Evolutionary conservation across 1,140 invertebrate species (phyloP).

Genomic region (Sinella curviseta): DNA sequence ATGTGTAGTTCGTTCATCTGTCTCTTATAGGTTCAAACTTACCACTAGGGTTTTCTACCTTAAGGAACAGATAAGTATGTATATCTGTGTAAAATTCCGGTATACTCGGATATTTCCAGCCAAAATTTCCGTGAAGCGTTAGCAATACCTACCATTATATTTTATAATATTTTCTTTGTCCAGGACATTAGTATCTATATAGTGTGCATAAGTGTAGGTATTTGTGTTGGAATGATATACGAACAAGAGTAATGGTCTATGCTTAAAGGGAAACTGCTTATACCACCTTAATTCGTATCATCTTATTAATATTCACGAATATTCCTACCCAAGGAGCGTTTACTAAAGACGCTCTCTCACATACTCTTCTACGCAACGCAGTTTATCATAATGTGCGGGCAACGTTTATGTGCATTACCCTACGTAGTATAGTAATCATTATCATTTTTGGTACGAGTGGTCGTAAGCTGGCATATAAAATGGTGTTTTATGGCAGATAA

Average conservation of each 20-base stretch:
- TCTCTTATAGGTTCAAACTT: too few species aligned
- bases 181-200: too few species aligned
- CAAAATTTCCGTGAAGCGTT: too few species aligned
- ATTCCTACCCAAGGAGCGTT: not conserved
- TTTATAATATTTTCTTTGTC: too few species aligned
- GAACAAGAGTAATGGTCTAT: not conserved
- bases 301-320: conserved; percentile 9
- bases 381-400: not conserved
- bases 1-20: too few species aligned
- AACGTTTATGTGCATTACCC: not conserved
- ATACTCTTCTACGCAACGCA: not conserved
- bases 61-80: too few species aligned
- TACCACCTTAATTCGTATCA: not conserved
- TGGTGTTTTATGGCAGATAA: conserved; percentile 10
- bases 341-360: not conserved
- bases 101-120: too few species aligned
- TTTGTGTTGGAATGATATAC: not conserved
- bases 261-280: too few species aligned
- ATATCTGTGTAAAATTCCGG: too few species aligned
- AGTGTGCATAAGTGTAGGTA: too few species aligned
- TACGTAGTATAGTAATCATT: not conserved
- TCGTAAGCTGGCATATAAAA: conserved; percentile 12
- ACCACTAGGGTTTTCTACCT: too few species aligned
- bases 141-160: too few species aligned
- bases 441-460: conserved; percentile 15